Conservation (phyloP, 2,888 invertebrate species). For the Linnaemya vulpina region DNA sequence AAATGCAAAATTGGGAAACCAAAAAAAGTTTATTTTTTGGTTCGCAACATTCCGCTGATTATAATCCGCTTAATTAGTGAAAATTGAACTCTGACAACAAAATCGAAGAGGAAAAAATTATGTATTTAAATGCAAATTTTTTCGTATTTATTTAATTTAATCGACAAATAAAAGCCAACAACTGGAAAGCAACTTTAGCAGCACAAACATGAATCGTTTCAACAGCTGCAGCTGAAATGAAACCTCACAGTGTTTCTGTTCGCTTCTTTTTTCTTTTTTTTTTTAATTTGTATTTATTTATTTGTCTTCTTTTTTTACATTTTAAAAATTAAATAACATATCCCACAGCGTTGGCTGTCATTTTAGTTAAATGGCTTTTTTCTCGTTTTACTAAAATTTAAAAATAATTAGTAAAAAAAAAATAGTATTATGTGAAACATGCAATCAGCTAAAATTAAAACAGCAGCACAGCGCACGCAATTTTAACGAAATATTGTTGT, state of each 20-base stretch:
- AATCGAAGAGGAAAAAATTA: slow-evolving; percentile 27
- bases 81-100: slow-evolving; percentile 66
- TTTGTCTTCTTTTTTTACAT: slow-evolving; percentile 30
- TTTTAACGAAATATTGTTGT: slow-evolving; percentile 59
- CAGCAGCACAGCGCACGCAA: slow-evolving; percentile 66
- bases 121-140: slow-evolving; percentile 64
- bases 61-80: slow-evolving; percentile 68
- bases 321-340: slow-evolving; percentile 71
- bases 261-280: slow-evolving; percentile 1
- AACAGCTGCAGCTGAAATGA: slow-evolving; percentile 64
- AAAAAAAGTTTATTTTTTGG: slow-evolving; percentile 22
- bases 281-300: neutral
- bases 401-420: slow-evolving; percentile 55
- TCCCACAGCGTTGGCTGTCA: slow-evolving; percentile 71
- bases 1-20: neutral
- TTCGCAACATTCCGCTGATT: slow-evolving; percentile 41
- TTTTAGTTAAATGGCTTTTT: slow-evolving; percentile 67
- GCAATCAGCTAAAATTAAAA: slow-evolving; percentile 69
- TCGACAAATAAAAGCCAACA: slow-evolving; percentile 49
- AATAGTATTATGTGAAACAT: slow-evolving; percentile 62
- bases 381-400: slow-evolving; percentile 27
- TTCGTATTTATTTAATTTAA: slow-evolving; percentile 15
- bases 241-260: slow-evolving; percentile 35
- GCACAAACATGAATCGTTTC: slow-evolving; percentile 63
- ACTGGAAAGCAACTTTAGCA: slow-evolving; percentile 49